Conservation (phyloP, 2,113 vertebrate species). For the Oriolus oriolus region DNA sequence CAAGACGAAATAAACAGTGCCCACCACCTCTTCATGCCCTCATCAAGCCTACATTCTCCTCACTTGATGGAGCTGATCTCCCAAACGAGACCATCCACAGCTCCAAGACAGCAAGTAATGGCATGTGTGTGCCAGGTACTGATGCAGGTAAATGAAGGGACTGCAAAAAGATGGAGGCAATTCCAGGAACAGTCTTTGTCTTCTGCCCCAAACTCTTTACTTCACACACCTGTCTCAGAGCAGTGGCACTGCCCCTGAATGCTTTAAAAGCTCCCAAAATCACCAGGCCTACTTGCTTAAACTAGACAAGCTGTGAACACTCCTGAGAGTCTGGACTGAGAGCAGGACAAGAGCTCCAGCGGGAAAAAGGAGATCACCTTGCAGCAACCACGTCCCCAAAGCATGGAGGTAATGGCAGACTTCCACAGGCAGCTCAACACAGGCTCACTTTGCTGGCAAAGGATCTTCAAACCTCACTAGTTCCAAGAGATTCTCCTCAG, state of each 20-base stretch:
- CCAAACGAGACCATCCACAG: not conserved
- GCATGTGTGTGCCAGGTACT: not conserved
- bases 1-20: not conserved
- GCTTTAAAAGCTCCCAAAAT: not conserved
- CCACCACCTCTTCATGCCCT: not conserved
- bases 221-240: not conserved
- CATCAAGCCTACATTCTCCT: not conserved
- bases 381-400: not conserved
- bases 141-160: not conserved
- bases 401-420: not conserved
- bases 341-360: not conserved
- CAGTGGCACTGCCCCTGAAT: not conserved
- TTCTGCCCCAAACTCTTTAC: not conserved
- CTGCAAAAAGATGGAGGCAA: not conserved
- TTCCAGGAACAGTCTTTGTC: not conserved
- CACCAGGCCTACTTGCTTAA: not conserved
- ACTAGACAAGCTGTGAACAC: not conserved
- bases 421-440: constrained; percentile 4
- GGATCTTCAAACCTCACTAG: constrained; percentile 28
- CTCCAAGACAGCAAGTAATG: not conserved
- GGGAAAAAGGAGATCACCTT: not conserved
- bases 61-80: not conserved
- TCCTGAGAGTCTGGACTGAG: not conserved
- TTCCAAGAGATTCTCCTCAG: not conserved
- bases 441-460: not conserved